Base-by-base conservation (phyloP, 2,113 vertebrate genomes). In the Glaucomys volans region DNA sequence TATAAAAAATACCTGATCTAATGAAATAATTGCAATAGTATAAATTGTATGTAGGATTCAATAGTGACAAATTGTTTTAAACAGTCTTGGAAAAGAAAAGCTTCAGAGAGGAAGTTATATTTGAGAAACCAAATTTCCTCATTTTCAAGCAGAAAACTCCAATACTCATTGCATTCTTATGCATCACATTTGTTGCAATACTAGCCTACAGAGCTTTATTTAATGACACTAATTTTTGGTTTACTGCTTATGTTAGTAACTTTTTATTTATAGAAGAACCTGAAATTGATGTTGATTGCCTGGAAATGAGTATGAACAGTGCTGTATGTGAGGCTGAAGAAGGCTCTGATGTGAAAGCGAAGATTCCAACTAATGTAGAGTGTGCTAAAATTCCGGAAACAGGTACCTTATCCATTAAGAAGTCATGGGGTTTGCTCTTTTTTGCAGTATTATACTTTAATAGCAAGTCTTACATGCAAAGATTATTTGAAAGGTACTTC, bases 91-190 rank as follows among this genome's bases (percentile, higher is more conserved):
- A 44, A 81, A 87, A 74, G 37, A 37, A 79, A 76, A 24, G 22
- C 57, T 81, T 90, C 64, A 24, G n/a, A 84, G 44, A 54, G 26
- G 79, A 90, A 81, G 13, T 80, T 59, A 92, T 75, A 84, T 35
- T 62, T 64, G 62, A 79, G 54, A 77, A 90, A 62, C 2, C 28
- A 30, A 87, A 57, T 37, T 87, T 67, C 30, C 59, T n/a, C 42
- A 26, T 76, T 96, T 89, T 93, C 81, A 89, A 96, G 40, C 47
- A 95, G 81, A 90, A 86, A 94, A 76, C 12, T 76, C 8, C 42
- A 96, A 59, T 81, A 37, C 32, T 71, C 42, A 44, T 40, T 88
- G 71, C 24, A 62, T 88, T 92, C 50, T 87, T 66, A 83, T 50
- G 7, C 24, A 66, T 83, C 35, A 35, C 9, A 77, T 80, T 91